phyloP scores from a whole-genome alignment of 2,797 vertebrate genomes.

The Morelia viridis region DNA sequence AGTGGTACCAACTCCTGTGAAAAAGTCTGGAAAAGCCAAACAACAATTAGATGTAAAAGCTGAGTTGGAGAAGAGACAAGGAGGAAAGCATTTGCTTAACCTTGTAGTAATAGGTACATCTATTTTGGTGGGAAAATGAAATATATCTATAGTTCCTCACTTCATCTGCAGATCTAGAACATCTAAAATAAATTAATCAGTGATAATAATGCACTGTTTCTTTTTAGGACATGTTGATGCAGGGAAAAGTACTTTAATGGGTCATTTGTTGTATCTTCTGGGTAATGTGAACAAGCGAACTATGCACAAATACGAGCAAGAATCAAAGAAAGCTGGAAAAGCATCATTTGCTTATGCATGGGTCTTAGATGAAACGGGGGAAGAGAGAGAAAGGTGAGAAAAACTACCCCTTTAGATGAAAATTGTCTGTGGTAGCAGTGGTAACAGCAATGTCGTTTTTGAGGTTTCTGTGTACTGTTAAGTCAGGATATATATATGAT shows the following conservation, averaged over 20 bases:
- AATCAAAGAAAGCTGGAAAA: constrained; percentile 97
- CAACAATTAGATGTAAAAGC: constrained; percentile 87
- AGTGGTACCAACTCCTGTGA: constrained; percentile 71
- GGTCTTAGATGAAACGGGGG: constrained; percentile 98
- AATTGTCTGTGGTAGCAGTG: background rate
- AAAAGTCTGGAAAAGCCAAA: constrained; percentile 82
- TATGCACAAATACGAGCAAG: constrained; percentile 98
- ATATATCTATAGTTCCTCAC: background rate
- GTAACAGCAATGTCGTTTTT: background rate
- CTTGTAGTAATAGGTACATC: constrained; percentile 92
- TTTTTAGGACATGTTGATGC: constrained; percentile 94
- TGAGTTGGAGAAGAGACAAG: constrained; percentile 94
- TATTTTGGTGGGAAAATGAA: background rate
- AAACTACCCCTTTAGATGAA: constrained; percentile 26
- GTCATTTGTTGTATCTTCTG: constrained; percentile 93
- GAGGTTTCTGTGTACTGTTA: background rate
- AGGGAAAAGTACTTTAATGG: constrained; percentile 98
- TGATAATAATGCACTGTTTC: constrained; percentile 52
- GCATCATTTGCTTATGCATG: constrained; percentile 97
- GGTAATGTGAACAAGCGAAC: constrained; percentile 97
- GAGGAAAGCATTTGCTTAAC: constrained; percentile 93
- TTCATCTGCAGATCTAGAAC: background rate
- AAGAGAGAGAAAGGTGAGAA: constrained; percentile 93
- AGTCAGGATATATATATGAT: background rate
- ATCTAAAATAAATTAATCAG: constrained; percentile 30